These are phyloP conservation scores for Grapholita molesta DNA, from an alignment of 1,140 invertebrate species.

Conservation along the genomic window DNA sequence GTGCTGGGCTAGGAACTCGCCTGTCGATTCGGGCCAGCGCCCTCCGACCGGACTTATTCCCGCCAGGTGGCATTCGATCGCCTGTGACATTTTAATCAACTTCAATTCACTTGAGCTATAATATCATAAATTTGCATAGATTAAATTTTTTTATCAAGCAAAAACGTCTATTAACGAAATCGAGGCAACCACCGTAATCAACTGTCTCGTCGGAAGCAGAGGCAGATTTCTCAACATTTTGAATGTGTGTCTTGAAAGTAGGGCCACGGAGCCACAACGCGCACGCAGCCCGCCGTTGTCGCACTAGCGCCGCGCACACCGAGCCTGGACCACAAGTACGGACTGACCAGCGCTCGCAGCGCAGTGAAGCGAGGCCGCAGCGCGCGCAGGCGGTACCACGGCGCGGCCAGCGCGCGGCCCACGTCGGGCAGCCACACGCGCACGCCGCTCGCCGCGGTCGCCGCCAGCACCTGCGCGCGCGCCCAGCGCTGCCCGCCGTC, in stretches of 20 bases:
- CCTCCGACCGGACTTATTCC: constrained; percentile 62
- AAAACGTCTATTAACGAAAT: too few species aligned
- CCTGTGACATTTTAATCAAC: constrained; percentile 29
- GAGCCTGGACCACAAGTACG: constrained; percentile 44
- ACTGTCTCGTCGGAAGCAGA: too few species aligned
- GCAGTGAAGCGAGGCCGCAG: constrained; percentile 42
- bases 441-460: constrained; percentile 29
- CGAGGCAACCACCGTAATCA: too few species aligned
- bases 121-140: too few species aligned
- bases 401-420: constrained; percentile 38
- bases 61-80: constrained; percentile 58
- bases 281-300: constrained; percentile 33
- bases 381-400: constrained; percentile 44
- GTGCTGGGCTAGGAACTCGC: background rate
- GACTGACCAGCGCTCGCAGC: constrained; percentile 47
- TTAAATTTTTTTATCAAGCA: too few species aligned
- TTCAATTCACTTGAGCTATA: background rate
- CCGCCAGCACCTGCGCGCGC: constrained; percentile 38
- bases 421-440: constrained; percentile 48
- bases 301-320: constrained; percentile 37
- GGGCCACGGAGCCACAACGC: constrained; percentile 45
- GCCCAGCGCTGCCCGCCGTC: constrained; percentile 34
- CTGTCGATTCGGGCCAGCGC: constrained; percentile 40
- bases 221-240: too few species aligned
- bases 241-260: too few species aligned